Conservation (phyloP, 2,888 invertebrate species). For the Calameuta idolon region DNA sequence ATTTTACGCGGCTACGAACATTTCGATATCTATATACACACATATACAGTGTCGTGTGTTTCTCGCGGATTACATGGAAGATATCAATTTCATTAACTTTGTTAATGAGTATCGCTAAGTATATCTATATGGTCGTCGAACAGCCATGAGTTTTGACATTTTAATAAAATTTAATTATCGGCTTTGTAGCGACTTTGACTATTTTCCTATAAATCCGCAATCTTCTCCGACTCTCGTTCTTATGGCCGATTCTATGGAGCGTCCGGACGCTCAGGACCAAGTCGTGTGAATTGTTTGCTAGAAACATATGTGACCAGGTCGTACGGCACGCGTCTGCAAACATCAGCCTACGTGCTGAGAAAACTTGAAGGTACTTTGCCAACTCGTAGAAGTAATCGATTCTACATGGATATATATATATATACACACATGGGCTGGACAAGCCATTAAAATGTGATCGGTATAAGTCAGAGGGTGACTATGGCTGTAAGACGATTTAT, state of each 20-base stretch:
- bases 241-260: neutral
- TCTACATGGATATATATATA: neutral
- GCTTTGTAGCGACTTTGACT: neutral
- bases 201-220: neutral
- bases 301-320: neutral
- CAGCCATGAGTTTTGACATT: neutral
- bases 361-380: conserved; percentile 2
- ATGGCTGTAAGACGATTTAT: neutral
- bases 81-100: conserved; percentile 24
- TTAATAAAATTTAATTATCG: neutral
- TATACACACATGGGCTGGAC: neutral
- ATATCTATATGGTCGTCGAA: neutral
- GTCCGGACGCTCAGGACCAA: neutral
- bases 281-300: conserved; percentile 4
- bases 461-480: neutral
- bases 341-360: conserved; percentile 1
- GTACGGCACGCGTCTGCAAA: conserved; percentile 7
- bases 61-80: conserved; percentile 11
- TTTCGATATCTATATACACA: conserved; percentile 14
- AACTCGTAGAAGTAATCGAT: neutral
- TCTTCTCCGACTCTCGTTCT: neutral
- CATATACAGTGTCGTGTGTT: neutral
- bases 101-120: neutral
- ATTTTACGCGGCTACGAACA: conserved; percentile 1
- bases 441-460: neutral